Evolutionary conservation across 2,888 invertebrate genomes (phyloP), one percentile per base, ranked within the genome.

Genomic region (Orchesella flavescens): DNA sequence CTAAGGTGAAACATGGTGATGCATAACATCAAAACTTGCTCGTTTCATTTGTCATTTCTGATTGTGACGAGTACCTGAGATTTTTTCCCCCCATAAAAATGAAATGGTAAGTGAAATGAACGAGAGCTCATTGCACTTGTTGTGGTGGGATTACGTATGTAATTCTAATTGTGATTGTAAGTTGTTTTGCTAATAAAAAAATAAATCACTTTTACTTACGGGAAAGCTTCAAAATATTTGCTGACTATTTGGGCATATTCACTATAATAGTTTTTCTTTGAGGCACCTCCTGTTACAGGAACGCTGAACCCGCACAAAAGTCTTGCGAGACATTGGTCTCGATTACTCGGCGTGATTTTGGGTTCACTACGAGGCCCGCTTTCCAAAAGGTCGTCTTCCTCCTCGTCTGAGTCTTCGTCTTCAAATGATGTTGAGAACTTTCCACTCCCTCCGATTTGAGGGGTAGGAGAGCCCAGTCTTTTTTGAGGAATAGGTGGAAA

Each of bases 271-370:
- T 74, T 71, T 53, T 72, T 77, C 68, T 86, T 86, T 5, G 84
- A 75, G 46, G 24, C 44, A 21, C 82, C 84, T 17, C 84, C 84
- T 2, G 84, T 81, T 17, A 84, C 86, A 7, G 86, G 79, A 65
- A 86, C 85, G 59, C 84, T 86, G 84, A 86, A 83, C 53, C 86
- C 86, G 23, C 86, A 86, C 15, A 86, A 66, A 3, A 86, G 65
- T 55, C 83, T 84, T 1, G 86, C 86, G 4, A 86, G 46, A 59
- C 86, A 86, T 49, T 84, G 83, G 43, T 86, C 86, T 24, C 82
- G 34, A 74, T 84, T 86, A 17, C 74, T 23, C 0, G 86, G 19
- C 19, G 82, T 86, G 19, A 80, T 79, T 23, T 76, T 79, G 12
- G 86, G 84, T n/a, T 86, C 84, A n/a, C 78, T 81, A 23, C 84